These are phyloP conservation scores for Tenualosa ilisha DNA, from an alignment of 2,797 vertebrate species.

Conservation along the genomic window DNA sequence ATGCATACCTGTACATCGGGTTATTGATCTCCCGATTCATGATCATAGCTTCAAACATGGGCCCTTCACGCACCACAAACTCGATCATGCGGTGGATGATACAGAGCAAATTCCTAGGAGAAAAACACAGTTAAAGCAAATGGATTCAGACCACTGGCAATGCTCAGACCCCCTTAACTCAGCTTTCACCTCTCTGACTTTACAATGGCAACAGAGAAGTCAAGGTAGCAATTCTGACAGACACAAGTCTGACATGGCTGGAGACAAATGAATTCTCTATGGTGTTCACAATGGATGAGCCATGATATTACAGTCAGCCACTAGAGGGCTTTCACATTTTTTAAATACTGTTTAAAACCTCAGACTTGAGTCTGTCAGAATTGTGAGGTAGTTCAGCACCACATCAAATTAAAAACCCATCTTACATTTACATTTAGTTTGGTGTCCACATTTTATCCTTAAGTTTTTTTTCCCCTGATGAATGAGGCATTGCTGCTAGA, in stretches of 20 bases:
- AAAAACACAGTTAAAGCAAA: constrained; percentile 99
- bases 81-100: constrained; percentile 99
- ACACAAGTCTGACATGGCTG: neutral
- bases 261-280: neutral
- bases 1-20: constrained; percentile 91
- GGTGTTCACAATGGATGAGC: neutral
- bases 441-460: neutral
- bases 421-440: neutral
- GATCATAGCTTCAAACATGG: constrained; percentile 99
- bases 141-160: constrained; percentile 84
- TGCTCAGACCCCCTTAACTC: neutral
- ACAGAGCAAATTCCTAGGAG: constrained; percentile 99
- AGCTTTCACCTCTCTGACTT: neutral
- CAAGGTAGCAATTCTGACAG: constrained; percentile 11
- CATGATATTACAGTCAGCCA: neutral
- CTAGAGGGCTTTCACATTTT: neutral
- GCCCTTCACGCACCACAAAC: constrained; percentile 99
- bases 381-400: neutral
- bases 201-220: constrained; percentile 7
- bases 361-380: neutral
- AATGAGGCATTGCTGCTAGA: neutral
- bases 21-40: constrained; percentile 99
- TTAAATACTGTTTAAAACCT: neutral
- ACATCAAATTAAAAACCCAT: constrained; percentile 7
- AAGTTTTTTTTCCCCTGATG: neutral